Percentiles rank a stretch among this genome's conserved stretches.
Evolutionary conservation across 2,113 vertebrate species (phyloP).

Genomic region (Diadophis punctatus): DNA sequence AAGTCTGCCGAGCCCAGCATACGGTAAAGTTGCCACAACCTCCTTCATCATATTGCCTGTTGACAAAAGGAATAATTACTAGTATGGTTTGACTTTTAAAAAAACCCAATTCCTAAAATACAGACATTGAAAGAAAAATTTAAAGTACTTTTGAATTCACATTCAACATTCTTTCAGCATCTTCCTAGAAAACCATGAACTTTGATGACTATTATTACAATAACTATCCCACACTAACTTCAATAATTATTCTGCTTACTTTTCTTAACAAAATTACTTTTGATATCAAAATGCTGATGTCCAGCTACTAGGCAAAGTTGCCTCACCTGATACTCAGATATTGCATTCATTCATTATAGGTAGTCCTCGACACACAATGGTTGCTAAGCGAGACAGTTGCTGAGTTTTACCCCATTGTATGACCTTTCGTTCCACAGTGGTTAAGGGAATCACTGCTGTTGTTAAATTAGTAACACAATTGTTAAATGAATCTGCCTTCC

Average conservation of each 20-base stretch:
- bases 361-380: not conserved
- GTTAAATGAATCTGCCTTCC: not conserved
- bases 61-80: slow-evolving; percentile 81
- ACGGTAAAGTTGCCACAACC: slow-evolving; percentile 69
- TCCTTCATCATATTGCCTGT: slow-evolving; percentile 78
- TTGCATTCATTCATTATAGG: not conserved
- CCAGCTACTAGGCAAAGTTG: not conserved
- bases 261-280: not conserved
- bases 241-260: not conserved
- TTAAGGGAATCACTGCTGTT: not conserved
- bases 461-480: not conserved
- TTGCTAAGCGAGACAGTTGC: not conserved
- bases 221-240: slow-evolving; percentile 14
- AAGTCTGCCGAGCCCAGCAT: slow-evolving; percentile 72
- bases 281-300: slow-evolving; percentile 3
- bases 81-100: slow-evolving; percentile 52
- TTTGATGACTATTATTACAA: not conserved
- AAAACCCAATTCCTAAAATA: slow-evolving; percentile 45
- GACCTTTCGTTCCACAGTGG: not conserved
- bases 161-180: slow-evolving; percentile 1
- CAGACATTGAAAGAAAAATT: slow-evolving; percentile 47
- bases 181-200: slow-evolving; percentile 3
- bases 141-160: slow-evolving; percentile 3
- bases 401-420: not conserved
- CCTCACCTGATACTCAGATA: not conserved